Conservation (phyloP, 2,888 invertebrate species). For the Rutpela maculata region DNA sequence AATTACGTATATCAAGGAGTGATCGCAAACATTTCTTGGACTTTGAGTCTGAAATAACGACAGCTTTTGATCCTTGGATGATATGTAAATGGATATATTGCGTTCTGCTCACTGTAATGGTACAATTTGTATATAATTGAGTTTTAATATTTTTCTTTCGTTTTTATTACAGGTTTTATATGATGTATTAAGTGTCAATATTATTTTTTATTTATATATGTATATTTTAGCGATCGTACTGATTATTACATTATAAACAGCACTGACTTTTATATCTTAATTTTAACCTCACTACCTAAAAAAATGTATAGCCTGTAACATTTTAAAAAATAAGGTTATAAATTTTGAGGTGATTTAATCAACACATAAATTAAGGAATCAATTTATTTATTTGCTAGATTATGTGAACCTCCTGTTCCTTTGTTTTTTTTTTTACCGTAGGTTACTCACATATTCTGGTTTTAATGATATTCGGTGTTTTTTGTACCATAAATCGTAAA, state of each 20-base stretch:
- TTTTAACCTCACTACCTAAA: background rate
- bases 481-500: background rate
- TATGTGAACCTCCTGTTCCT: background rate
- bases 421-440: background rate
- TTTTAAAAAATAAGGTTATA: background rate
- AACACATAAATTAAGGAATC: too few relatives aligned
- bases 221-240: background rate
- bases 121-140: slow-evolving; percentile 32
- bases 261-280: background rate
- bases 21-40: slow-evolving; percentile 19
- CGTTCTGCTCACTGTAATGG: slow-evolving; percentile 42
- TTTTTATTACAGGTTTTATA: slow-evolving; percentile 34
- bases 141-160: slow-evolving; percentile 30
- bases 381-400: background rate
- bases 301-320: background rate
- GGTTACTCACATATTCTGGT: background rate
- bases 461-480: background rate
- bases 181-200: slow-evolving; percentile 14
- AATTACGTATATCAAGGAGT: slow-evolving; percentile 16
- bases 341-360: too few relatives aligned
- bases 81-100: slow-evolving; percentile 22
- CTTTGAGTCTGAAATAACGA: slow-evolving; percentile 10
- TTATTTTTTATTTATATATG: slow-evolving; percentile 1
- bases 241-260: background rate
- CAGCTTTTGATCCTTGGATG: slow-evolving; percentile 17